Evolutionary conservation across 2,797 vertebrate species (phyloP).

Genomic region (Columba guinea): DNA sequence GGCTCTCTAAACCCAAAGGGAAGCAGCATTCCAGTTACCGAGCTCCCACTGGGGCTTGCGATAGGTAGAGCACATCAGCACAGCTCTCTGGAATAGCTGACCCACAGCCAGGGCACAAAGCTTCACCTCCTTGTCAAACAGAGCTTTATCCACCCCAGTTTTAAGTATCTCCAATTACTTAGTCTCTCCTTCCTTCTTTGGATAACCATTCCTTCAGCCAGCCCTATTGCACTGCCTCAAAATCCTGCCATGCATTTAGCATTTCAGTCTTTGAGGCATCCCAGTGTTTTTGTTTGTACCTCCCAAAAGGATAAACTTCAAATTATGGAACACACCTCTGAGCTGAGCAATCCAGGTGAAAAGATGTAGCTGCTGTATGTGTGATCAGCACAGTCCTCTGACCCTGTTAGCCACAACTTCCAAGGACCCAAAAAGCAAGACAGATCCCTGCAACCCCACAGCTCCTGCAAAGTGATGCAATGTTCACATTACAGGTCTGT

Average conservation of each 20-base stretch:
- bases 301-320: neutral
- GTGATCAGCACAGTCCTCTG: neutral
- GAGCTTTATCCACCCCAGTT: neutral
- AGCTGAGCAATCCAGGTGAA: neutral
- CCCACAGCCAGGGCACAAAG: neutral
- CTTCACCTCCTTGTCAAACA: neutral
- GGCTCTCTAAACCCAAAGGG: neutral
- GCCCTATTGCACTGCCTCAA: neutral
- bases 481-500: rapidly evolving
- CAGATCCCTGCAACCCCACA: neutral
- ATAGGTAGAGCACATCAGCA: neutral
- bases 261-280: neutral
- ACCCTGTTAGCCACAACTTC: neutral
- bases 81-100: neutral
- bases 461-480: neutral
- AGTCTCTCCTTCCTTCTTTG: neutral
- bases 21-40: rapidly evolving
- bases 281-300: neutral
- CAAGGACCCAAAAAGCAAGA: neutral
- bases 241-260: neutral
- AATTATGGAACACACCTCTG: neutral
- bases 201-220: neutral
- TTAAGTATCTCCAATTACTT: neutral
- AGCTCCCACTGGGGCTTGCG: neutral
- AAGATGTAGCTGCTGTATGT: neutral